A percentile compares a stretch with the other conserved stretches of the same genome.
These are phyloP conservation scores for Apus apus DNA, from an alignment of 2,113 vertebrate species.

Conservation along the genomic window DNA sequence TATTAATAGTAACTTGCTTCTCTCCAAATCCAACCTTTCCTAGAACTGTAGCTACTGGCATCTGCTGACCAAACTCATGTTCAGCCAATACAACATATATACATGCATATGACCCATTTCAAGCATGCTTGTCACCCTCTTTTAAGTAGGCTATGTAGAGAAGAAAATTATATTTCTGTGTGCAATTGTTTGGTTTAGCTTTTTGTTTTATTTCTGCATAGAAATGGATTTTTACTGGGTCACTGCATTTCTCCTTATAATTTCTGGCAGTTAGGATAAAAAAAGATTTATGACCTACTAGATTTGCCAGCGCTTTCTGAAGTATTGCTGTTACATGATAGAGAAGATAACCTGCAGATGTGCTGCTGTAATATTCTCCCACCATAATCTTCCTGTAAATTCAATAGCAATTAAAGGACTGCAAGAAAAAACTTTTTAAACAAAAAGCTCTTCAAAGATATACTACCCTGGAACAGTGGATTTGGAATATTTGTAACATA, in stretches of 20 bases:
- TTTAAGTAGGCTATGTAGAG: neutral
- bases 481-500: neutral
- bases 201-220: neutral
- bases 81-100: neutral
- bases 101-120: neutral
- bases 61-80: neutral
- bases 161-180: neutral
- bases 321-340: neutral
- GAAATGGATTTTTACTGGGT: neutral
- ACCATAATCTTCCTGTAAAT: neutral
- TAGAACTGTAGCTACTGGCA: slow-evolving; percentile 2
- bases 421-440: neutral
- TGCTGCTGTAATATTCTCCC: neutral
- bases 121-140: neutral
- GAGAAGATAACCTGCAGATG: neutral
- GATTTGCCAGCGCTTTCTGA: neutral
- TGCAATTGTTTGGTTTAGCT: neutral
- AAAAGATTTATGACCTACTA: neutral
- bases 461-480: neutral
- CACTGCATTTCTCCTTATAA: neutral
- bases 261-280: neutral
- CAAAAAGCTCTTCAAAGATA: neutral
- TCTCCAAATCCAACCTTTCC: neutral
- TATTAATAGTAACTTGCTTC: neutral
- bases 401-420: neutral